Evolutionary conservation across 2,888 invertebrate species (phyloP), one percentile per base, ranked within the genome.

Genomic region (Abscondita cerata): DNA sequence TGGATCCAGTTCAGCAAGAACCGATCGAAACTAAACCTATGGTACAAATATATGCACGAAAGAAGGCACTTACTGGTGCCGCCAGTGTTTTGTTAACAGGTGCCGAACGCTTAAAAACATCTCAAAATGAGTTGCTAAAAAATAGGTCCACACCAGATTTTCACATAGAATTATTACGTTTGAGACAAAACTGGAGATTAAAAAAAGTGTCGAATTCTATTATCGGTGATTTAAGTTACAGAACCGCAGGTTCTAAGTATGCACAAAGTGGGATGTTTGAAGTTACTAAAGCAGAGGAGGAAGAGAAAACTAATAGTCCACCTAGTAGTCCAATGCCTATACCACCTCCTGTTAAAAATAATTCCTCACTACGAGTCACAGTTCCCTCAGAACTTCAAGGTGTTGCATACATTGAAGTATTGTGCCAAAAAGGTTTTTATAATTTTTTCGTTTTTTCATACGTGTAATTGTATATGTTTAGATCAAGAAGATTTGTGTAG

Each of bases 131-230:
- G 80, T 86, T 87, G 11, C 88, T 90, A 70, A 83, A 91, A 44
- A 91, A 88, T 80, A 84, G 92, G 25, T 89, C 90, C 65, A 88
- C 90, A 68, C 89, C 92, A 0, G 96, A 98, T 79, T 98, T 98
- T 76, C 96, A 98, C 73, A 92, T 95, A 58, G 97, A 98, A 76
- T 80, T 98, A 55, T 78, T 97, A 19, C 84, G 94, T 60, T 83
- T 98, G 46, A 81, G 98, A 36, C 96, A 97, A 76, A 95, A 95
- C 76, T 98, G 97, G 97, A 84, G 97, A 47, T 81, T 98, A n/a
- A 96, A 97, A 77, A 97, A 97, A 83, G 95, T 96, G 0, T 95
- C 95, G 0, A 96, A 95, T 77, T 90, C 93, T 0, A 98, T 98
- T 59, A 91, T 98, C 53, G 98, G 98, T 0, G 98, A 98, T 81